phyloP scores from a whole-genome alignment of 2,113 vertebrate species.

The Festucalex cinctus region DNA sequence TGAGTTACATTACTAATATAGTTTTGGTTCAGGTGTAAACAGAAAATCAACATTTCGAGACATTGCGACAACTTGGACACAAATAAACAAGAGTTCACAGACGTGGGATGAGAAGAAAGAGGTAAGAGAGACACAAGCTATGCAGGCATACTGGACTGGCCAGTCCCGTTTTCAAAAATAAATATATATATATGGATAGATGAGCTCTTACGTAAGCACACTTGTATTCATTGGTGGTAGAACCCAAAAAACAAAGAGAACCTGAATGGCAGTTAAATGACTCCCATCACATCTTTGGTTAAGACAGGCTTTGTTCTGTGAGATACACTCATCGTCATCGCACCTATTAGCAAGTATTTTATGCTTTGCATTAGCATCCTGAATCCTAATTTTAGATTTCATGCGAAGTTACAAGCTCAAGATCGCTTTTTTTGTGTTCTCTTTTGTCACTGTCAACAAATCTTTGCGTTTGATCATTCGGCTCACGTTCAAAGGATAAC shows the following conservation, averaged over 20 bases:
- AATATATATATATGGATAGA: neutral
- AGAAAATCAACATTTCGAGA: constrained; percentile 5
- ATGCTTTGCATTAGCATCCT: neutral
- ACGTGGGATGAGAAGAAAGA: neutral
- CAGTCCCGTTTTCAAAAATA: constrained; percentile 29
- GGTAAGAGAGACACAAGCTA: neutral
- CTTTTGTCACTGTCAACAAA: neutral
- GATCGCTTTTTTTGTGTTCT: neutral
- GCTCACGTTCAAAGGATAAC: neutral
- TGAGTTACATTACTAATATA: constrained; percentile 24
- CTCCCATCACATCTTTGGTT: constrained; percentile 39
- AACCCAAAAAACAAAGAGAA: constrained; percentile 18
- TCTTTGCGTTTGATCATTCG: constrained; percentile 1
- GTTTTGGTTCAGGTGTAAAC: constrained; percentile 19
- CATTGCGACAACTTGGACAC: constrained; percentile 1
- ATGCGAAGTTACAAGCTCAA: neutral
- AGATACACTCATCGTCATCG: constrained; percentile 28
- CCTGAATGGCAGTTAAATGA: constrained; percentile 27
- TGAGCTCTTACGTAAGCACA: constrained; percentile 5
- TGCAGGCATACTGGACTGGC: constrained; percentile 29
- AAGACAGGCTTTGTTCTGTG: constrained; percentile 48
- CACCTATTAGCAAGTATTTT: neutral
- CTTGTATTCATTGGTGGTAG: neutral
- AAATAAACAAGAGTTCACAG: neutral
- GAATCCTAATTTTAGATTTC: neutral